Evolutionary conservation across 2,888 invertebrate species (phyloP), one percentile per base, ranked within the genome.

Genomic region (Chalcosyrphus nemorum): DNA sequence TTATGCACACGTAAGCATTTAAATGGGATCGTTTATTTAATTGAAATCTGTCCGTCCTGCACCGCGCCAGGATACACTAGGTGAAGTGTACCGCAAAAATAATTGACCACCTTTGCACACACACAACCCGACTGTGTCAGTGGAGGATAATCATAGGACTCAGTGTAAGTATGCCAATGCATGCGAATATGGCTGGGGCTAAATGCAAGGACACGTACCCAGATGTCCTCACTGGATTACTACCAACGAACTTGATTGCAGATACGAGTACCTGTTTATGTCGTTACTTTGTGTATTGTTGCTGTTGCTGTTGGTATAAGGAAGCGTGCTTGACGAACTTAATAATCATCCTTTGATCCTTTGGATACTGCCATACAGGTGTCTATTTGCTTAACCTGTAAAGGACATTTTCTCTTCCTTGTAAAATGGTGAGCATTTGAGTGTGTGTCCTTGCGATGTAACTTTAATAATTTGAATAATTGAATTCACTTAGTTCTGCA

Each of bases 1-100:
- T 85, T 85, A 85, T 85, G 85, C 47, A 76, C 85, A 81, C 76
- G 85, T 81, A 76, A 85, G 81, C 75, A 85, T 85, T 85, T 81
- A 85, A 85, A 85, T 85, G 85, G 70, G 71, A 85, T 85, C 85
- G 85, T 85, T 85, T 85, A 85, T 85, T 85, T 81, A 85, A 85
- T 85, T 85, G 81, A 85, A 85, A 76, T 81, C 75, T 61, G 27
- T 71, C n/a, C 85, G 65, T 75, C 70, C 70, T 68, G 50, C 68
- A 56, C 24, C 61, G 45, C 66, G 72, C 52, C 29, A 19, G 27
- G 13, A 35, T 35, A 19, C 56, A 29, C 63, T 65, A 5, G 50
- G 63, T 57, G 65, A 56, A 72, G 65, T 65, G 54, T 56, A 65
- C 61, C 63, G 56, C 63, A 84, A 80, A 84, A 80, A 75, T 80